Conservation (phyloP, 1,140 invertebrate genomes). For the Geopemphigus sp. region DNA sequence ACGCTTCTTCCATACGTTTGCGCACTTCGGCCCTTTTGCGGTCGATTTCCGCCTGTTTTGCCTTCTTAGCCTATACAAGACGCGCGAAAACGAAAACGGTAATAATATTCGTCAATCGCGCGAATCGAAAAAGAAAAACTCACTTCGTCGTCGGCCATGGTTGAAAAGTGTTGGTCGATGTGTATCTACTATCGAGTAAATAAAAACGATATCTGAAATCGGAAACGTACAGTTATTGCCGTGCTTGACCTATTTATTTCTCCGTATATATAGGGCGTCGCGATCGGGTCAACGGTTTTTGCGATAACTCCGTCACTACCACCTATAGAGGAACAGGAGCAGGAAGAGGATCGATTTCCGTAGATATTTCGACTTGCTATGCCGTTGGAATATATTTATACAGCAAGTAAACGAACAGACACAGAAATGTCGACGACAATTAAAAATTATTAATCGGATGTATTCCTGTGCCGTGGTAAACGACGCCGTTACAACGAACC, state of each 20-base stretch:
- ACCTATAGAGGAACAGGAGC: too few relatives aligned
- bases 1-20: constrained; percentile 92
- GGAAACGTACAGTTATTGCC: neutral
- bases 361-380: constrained; percentile 43
- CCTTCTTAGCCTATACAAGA: constrained; percentile 73
- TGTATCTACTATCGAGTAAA: neutral
- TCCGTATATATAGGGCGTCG: neutral
- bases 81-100: neutral
- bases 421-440: neutral
- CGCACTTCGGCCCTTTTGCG: constrained; percentile 92
- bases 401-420: constrained; percentile 38
- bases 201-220: constrained; percentile 16
- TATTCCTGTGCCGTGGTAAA: too few relatives aligned
- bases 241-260: neutral
- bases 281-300: neutral
- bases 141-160: constrained; percentile 40
- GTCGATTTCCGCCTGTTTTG: constrained; percentile 90
- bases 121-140: neutral
- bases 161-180: neutral
- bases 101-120: too few relatives aligned
- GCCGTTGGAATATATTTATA: constrained; percentile 41
- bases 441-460: too few relatives aligned
- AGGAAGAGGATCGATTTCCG: constrained; percentile 1
- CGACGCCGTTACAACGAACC: too few relatives aligned
- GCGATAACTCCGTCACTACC: neutral